phyloP scores from a whole-genome alignment of 2,888 invertebrate genomes.

The Magallana nippona region DNA sequence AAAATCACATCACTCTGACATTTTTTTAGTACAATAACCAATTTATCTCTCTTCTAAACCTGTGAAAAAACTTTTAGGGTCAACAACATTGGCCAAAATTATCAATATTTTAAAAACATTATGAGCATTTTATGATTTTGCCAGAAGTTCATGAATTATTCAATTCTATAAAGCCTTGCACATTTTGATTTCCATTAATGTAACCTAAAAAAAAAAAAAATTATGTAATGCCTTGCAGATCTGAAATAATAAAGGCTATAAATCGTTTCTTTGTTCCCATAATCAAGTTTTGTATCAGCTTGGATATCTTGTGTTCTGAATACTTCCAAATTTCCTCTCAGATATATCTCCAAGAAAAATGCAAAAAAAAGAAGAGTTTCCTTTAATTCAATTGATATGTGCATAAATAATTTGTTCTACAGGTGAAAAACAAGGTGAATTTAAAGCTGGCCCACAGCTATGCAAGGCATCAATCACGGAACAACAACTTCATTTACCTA shows the following conservation, averaged over 20 bases:
- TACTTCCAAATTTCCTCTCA: background rate
- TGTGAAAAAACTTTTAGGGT: constrained; percentile 15
- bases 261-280: background rate
- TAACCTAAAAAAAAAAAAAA: background rate
- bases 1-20: background rate
- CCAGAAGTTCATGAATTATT: constrained; percentile 23
- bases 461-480: constrained; percentile 9
- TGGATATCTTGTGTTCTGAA: background rate
- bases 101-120: constrained; percentile 4
- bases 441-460: background rate
- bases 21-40: background rate
- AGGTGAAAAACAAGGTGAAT: background rate
- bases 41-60: background rate
- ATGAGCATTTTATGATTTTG: constrained; percentile 3
- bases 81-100: constrained; percentile 3
- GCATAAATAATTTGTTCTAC: background rate
- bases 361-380: background rate
- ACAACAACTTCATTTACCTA: background rate
- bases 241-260: constrained; percentile 21
- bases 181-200: constrained; percentile 30
- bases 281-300: background rate
- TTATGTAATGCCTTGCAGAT: constrained; percentile 33
- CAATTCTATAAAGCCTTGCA: constrained; percentile 22
- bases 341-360: background rate
- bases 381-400: constrained; percentile 2